phyloP scores from a whole-genome alignment of 2,888 invertebrate species.

The Eueremaeus valkanovi region DNA sequence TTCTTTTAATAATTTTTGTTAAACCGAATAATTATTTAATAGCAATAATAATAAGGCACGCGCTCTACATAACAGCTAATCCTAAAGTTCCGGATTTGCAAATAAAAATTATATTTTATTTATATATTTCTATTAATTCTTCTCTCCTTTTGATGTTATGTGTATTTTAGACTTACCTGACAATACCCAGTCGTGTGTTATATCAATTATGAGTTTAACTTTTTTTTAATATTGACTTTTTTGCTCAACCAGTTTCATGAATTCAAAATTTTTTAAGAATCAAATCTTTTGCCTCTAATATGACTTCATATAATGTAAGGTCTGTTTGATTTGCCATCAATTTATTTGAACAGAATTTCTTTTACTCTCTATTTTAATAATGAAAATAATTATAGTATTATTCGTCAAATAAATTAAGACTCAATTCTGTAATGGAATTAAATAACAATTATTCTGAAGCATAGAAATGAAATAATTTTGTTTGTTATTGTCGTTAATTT shows the following conservation, averaged over 20 bases:
- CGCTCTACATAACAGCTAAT: neutral
- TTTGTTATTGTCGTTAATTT: too few species aligned
- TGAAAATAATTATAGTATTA: too few species aligned
- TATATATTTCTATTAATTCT: neutral
- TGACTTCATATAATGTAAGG: neutral
- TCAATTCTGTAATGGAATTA: too few species aligned
- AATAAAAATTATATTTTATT: neutral
- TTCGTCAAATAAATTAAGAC: too few species aligned
- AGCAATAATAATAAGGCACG: constrained; percentile 6
- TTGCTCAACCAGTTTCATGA: neutral
- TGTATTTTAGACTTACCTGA: constrained; percentile 16
- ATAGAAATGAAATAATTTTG: too few species aligned
- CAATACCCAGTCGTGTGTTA: neutral
- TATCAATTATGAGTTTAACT: constrained; percentile 2
- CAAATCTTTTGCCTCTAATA: neutral
- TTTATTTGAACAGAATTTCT: neutral
- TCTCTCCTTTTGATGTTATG: neutral
- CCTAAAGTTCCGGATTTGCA: constrained; percentile 10
- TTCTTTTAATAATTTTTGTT: constrained; percentile 1
- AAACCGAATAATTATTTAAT: neutral
- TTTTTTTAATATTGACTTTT: constrained; percentile 9
- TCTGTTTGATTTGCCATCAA: neutral
- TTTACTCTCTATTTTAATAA: too few species aligned
- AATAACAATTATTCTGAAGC: too few species aligned
- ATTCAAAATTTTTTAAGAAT: neutral